Conservation (phyloP, 2,797 vertebrate genomes). For the Natrix natrix region DNA sequence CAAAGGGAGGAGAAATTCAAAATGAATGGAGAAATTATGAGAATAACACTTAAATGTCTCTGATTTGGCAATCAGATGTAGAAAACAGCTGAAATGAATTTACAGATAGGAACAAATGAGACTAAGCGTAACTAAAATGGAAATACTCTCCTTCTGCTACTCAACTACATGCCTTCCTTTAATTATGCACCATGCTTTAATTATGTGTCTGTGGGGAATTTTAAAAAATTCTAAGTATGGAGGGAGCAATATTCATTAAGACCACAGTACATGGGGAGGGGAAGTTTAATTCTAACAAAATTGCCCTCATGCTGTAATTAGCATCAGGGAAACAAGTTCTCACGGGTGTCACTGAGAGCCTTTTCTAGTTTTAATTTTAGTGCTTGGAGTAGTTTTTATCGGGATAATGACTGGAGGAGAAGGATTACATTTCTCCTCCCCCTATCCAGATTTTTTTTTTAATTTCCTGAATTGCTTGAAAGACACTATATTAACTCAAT, state of each 20-base stretch:
- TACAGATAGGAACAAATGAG: neutral
- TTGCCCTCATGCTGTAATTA: neutral
- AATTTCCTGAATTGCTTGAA: neutral
- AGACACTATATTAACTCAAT: neutral
- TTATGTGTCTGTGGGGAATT: neutral
- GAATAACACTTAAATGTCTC: neutral
- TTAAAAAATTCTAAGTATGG: neutral
- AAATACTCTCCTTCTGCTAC: neutral
- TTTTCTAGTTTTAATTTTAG: neutral
- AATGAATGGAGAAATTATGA: neutral
- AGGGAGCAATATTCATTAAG: neutral
- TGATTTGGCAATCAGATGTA: neutral
- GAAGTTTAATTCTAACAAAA: neutral
- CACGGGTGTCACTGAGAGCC: neutral
- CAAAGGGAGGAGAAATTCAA: neutral
- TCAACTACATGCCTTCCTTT: neutral
- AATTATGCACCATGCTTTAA: neutral
- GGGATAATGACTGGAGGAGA: neutral
- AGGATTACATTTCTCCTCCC: neutral
- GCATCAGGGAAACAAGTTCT: neutral
- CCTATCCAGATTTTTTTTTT: neutral
- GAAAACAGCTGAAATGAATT: neutral
- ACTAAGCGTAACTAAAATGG: neutral
- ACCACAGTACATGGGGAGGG: neutral
- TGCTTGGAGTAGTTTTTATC: neutral